Evolutionary conservation across 2,797 vertebrate species (phyloP).

Genomic region (Cirrhinus mrigala): DNA sequence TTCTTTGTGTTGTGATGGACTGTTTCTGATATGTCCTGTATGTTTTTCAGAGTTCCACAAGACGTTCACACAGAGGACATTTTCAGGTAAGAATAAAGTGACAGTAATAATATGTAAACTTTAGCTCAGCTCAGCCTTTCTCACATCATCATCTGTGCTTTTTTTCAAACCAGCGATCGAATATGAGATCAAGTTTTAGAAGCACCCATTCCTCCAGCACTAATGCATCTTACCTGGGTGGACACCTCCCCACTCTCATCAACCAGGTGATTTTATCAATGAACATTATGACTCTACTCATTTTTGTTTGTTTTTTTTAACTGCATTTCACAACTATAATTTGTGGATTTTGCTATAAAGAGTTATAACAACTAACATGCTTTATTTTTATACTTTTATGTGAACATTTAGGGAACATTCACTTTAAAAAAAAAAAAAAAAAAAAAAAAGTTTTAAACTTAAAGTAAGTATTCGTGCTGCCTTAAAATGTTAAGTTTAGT

Average conservation of each 20-base stretch:
- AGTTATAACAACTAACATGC: too few species aligned
- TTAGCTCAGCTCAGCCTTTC: not conserved
- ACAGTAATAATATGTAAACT: not conserved
- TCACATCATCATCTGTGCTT: not conserved
- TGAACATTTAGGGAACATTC: too few species aligned
- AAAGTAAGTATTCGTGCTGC: too few species aligned
- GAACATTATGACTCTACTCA: not conserved
- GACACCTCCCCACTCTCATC: not conserved
- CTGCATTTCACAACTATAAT: too few species aligned
- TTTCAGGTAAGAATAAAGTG: constrained; percentile 6
- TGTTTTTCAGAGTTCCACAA: constrained; percentile 43
- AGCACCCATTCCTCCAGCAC: not conserved
- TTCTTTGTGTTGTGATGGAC: not conserved
- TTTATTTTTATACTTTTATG: too few species aligned
- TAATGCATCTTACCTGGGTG: not conserved
- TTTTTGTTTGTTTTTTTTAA: not conserved
- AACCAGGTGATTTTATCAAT: constrained; percentile 11
- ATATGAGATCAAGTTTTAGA: not conserved
- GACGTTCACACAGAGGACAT: constrained; percentile 1
- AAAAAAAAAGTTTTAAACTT: too few species aligned
- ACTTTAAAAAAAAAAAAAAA: too few species aligned
- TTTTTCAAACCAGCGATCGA: not conserved
- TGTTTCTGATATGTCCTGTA: not conserved
- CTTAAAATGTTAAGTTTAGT: too few species aligned
- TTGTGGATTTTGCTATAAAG: too few species aligned